Evolutionary conservation across 2,888 invertebrate species (phyloP).

Genomic region (Nymphalis urticae): DNA sequence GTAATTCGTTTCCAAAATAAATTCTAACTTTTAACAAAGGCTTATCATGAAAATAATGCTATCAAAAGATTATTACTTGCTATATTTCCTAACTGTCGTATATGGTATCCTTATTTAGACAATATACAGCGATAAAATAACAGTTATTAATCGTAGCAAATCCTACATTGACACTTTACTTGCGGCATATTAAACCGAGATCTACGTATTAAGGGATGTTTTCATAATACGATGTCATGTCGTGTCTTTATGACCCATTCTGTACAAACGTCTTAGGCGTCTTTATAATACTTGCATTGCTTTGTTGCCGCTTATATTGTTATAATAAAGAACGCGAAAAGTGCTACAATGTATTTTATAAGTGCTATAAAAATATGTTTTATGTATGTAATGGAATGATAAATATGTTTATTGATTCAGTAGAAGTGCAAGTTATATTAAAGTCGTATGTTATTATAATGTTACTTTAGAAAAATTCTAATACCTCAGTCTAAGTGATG

Average conservation of each 20-base stretch:
- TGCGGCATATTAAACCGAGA: constrained; percentile 13
- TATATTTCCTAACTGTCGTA: no score
- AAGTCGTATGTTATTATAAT: no score
- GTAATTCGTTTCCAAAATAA: no score
- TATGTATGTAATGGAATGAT: not conserved
- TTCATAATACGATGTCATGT: constrained; percentile 24
- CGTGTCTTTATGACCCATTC: constrained; percentile 22
- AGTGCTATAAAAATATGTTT: not conserved
- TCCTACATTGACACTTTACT: constrained; percentile 4
- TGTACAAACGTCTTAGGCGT: constrained; percentile 14
- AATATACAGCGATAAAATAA: not conserved
- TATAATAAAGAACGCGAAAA: not conserved
- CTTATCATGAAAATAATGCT: no score
- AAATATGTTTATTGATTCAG: not conserved
- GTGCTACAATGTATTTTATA: not conserved
- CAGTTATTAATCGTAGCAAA: not conserved
- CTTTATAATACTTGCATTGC: constrained; percentile 19
- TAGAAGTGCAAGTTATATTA: not conserved
- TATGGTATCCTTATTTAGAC: no score
- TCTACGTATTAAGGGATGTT: constrained; percentile 9
- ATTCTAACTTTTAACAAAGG: no score
- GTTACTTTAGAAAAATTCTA: no score
- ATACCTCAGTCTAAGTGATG: no score
- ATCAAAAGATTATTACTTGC: no score
- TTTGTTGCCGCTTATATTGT: constrained; percentile 2